phyloP scores from a whole-genome alignment of 2,113 vertebrate species.

The Saccopteryx leptura region DNA sequence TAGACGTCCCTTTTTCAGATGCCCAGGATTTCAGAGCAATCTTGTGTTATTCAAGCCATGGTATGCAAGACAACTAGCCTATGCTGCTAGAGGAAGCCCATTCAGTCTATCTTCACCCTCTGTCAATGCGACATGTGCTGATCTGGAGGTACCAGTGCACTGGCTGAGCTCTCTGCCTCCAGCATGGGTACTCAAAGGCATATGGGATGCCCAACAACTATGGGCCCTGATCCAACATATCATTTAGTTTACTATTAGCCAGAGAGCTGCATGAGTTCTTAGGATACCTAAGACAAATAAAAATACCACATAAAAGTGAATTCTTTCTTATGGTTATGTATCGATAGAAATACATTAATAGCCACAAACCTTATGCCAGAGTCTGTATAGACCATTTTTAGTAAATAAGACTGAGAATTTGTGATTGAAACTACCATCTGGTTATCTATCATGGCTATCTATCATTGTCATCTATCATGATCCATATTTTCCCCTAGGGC shows the following conservation, averaged over 20 bases:
- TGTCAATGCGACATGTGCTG: neutral
- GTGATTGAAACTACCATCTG: neutral
- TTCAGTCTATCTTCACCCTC: neutral
- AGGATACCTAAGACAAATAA: neutral
- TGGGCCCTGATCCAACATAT: neutral
- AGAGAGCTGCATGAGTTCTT: neutral
- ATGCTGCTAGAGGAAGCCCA: neutral
- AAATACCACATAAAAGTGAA: neutral
- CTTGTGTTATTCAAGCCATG: neutral
- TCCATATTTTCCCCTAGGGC: neutral
- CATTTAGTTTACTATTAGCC: neutral
- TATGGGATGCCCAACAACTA: neutral
- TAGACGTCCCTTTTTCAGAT: neutral
- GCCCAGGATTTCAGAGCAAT: neutral
- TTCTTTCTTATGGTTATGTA: neutral
- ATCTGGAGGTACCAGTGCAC: neutral
- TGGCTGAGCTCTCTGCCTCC: neutral
- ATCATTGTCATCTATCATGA: neutral
- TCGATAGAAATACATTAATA: neutral
- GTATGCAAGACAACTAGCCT: neutral
- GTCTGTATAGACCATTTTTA: neutral
- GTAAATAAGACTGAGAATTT: neutral
- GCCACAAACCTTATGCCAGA: neutral
- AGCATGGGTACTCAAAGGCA: neutral
- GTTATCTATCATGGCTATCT: neutral